phyloP scores from a whole-genome alignment of 2,797 vertebrate genomes.

The Telmatherina bonti region DNA sequence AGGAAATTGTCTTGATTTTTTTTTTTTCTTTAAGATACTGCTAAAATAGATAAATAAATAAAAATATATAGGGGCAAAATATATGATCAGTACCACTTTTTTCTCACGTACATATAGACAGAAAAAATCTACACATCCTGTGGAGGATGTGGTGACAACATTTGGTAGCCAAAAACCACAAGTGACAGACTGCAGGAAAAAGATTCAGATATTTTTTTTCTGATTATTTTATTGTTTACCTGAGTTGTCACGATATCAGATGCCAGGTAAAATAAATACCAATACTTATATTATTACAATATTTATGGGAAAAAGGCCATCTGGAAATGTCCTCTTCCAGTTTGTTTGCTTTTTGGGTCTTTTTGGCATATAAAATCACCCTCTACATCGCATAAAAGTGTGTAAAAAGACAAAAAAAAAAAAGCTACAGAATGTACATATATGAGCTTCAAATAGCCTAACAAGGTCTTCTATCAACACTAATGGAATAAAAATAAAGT shows the following conservation, averaged over 20 bases:
- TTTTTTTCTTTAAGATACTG: background rate
- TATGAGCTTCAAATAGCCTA: too few species aligned
- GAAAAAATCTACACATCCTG: constrained; percentile 34
- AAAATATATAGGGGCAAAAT: background rate
- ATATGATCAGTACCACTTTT: background rate
- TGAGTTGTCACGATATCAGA: background rate
- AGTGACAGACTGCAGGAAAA: constrained; percentile 44
- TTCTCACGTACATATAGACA: background rate
- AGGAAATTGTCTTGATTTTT: background rate
- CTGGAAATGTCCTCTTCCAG: too few species aligned
- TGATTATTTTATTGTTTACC: background rate
- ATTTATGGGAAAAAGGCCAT: background rate
- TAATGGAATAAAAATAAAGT: background rate
- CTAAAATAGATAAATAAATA: background rate
- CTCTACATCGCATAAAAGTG: too few species aligned
- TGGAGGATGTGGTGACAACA: constrained; percentile 62
- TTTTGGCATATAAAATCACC: too few species aligned
- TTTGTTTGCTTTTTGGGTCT: too few species aligned
- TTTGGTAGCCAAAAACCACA: constrained; percentile 63
- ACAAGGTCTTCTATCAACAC: background rate
- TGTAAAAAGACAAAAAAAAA: too few species aligned
- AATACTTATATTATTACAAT: background rate
- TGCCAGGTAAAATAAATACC: background rate
- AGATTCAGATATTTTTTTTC: constrained; percentile 29
- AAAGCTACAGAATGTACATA: too few species aligned